Conservation (phyloP, 1,140 invertebrate species). For the Theocolax elegans region DNA sequence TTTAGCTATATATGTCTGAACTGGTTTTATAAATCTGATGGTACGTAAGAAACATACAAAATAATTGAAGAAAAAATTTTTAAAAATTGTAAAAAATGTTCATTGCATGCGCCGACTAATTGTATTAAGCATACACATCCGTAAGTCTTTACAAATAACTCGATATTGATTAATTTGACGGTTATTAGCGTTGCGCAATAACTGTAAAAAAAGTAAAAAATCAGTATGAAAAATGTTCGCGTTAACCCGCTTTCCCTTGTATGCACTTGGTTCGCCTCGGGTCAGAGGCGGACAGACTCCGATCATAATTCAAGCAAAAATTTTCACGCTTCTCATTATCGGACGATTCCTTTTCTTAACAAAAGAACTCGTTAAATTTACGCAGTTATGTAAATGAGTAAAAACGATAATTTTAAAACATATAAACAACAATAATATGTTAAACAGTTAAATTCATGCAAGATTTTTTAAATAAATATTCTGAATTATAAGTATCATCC, state of each 20-base stretch:
- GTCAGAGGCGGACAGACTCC: conserved; percentile 20
- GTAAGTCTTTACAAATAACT: neutral
- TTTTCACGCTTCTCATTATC: conserved; percentile 18
- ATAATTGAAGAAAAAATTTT: no score
- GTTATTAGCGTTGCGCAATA: neutral
- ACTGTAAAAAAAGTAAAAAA: neutral
- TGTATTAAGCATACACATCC: neutral
- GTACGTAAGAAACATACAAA: no score
- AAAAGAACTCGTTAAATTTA: conserved; percentile 11
- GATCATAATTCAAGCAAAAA: conserved; percentile 29
- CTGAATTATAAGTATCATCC: no score
- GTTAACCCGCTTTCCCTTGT: conserved; percentile 24
- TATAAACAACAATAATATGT: no score
- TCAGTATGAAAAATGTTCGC: conserved; percentile 24
- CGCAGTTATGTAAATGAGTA: neutral
- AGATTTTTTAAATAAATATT: no score
- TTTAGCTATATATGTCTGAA: no score
- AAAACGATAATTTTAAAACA: no score
- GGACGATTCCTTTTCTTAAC: neutral
- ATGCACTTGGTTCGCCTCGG: conserved; percentile 14
- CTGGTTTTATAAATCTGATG: no score
- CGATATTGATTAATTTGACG: conserved; percentile 17
- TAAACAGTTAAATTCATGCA: no score
- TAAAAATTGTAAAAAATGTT: no score
- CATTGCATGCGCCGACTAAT: neutral